Evolutionary conservation across 1,140 invertebrate species (phyloP), one percentile per base, ranked within the genome.

Genomic region (Antheraea mylitta): DNA sequence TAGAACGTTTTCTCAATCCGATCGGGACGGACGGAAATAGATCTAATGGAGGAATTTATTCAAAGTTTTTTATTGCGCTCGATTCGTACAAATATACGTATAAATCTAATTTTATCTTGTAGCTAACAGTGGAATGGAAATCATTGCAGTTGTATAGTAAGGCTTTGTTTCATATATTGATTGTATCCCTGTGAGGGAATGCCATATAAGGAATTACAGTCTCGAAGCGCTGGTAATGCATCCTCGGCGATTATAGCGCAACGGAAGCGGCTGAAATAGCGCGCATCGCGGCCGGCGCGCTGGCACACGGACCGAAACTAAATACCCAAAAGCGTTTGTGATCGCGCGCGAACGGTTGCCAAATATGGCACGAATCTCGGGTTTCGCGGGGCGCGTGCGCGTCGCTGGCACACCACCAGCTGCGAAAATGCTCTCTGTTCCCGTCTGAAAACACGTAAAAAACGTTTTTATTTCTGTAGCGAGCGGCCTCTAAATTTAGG

Each of bases 401-500:
- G 76, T 67, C 74, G 64, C 83, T 81, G 83, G 86, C 88, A 82
- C 81, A 61, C 64, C 80, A 79, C 81, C 81, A 80, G 78, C 70
- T 73, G 77, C 74, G 72, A 76, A 81, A 81, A 80, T 80, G 76
- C 74, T 74, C 81, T 80, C 86, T 86, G 84, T 89, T 87, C 85
- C 83, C 81, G 84, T 82, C 86, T 87, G 86, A 87, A 90, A 91
- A 89, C 87, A 87, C 86, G 89, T 90, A 91, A 91, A 80, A 89
- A 89, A 84, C 82, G 76, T 79, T 87, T 89, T 90, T 91, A 91
- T 91, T 91, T 91, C 83, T 83, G 89, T 89, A 83, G 79, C 83
- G 76, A 87, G 83, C 87, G 81, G 79, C 83, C 87, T 89, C 89
- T 91, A 91, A 89, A 89, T 88, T 89, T 91, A 91, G 87, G 88